A percentile compares a stretch with the other conserved stretches of the same genome.
Conservation (phyloP, 2,797 vertebrate species). For the Fundulus diaphanus region DNA sequence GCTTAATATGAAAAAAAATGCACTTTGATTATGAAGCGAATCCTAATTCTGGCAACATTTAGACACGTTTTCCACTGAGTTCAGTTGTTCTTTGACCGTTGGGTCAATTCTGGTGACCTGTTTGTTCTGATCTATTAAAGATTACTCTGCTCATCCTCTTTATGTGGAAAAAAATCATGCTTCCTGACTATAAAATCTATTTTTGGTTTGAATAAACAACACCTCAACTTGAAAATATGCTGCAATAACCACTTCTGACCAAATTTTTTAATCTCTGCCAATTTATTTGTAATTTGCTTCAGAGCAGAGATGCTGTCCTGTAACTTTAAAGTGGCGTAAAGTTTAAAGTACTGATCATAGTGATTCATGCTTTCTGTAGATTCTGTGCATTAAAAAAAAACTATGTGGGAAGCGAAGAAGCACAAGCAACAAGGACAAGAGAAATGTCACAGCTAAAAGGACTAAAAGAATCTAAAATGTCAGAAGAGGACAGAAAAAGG, state of each 20-base stretch:
- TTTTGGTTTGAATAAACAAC: neutral
- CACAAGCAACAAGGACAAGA: neutral
- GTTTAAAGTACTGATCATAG: neutral
- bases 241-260: neutral
- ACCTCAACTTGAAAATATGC: neutral
- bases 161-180: accelerated
- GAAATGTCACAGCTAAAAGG: neutral
- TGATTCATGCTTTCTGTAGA: neutral
- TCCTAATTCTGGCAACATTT: neutral
- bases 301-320: too few relatives aligned
- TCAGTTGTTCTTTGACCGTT: neutral
- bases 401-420: neutral
- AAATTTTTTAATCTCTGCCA: too few relatives aligned
- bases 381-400: neutral
- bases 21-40: neutral
- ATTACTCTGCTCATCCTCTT: too few relatives aligned
- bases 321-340: too few relatives aligned
- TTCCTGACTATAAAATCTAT: neutral
- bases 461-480: neutral
- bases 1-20: neutral
- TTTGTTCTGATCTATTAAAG: too few relatives aligned
- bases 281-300: neutral
- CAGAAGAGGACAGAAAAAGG: neutral
- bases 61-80: neutral
- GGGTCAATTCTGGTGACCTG: neutral